Base-by-base conservation (phyloP, 2,888 invertebrate species). In the Cordilura impudica region DNA sequence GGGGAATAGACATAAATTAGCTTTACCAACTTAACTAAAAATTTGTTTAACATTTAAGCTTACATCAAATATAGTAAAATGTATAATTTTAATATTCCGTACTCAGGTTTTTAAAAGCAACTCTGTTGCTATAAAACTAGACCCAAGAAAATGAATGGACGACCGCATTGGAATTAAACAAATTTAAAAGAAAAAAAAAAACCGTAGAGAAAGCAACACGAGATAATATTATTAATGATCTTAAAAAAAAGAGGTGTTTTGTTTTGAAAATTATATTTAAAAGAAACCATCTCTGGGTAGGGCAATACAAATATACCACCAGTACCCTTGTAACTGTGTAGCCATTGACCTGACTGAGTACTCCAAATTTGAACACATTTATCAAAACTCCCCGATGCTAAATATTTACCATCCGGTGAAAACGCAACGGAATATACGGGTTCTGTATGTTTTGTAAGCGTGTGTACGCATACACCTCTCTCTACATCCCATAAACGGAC, bases 321-420 rank as follows among this genome's bases (percentile, higher is more conserved):
- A 0, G 98, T 98, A 23, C 99, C 99, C 90, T 97, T 97, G 90
- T 99, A 99, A 87, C 97, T 98, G 90, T 99, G 98, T 29, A 99
- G 98, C 84, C 99, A 91, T 83, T 97, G 95, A 26, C 99, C 99
- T 47, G 95, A 95, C 92, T 98, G 93, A 39, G 98, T 98, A 67
- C 98, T 98, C 99, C 99, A 99, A 86, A 99, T 98, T 90, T 98
- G 98, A 81, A 99, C 98, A 91, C 98, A 98, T 91, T 99, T 98
- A 89, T 99, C 99, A 90, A 99, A 99, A 85, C 98, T 98, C 16
- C 99, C 99, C 86, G 98, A 98, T 2, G 99, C 99, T 83, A 99
- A 92, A 88, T 96, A 97, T 89, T 98, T 97, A 14, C 99, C 99
- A 91, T 99, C 98, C 0, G 99, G 99, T 86, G 98, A 98, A 90